Evolutionary conservation across 64 coral and sea anemone species (phyloP).

Genomic region (Pocillopora verrucosa): DNA sequence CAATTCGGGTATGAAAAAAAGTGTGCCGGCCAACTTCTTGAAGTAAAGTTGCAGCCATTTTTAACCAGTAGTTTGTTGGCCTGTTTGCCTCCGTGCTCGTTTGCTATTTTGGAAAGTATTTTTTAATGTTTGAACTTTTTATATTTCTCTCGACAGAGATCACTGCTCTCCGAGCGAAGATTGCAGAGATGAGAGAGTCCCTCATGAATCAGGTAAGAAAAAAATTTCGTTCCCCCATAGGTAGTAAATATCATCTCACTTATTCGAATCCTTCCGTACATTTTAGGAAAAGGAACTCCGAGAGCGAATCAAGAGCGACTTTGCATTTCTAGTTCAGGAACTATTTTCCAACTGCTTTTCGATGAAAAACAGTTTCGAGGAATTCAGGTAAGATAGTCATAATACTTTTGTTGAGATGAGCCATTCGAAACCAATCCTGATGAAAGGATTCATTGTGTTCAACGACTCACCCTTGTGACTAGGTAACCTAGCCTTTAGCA

Average conservation of each 20-base stretch:
- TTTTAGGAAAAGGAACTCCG: constrained; percentile 82
- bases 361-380: constrained; percentile 97
- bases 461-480: not conserved
- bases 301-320: constrained; percentile 92
- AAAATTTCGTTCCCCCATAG: not conserved
- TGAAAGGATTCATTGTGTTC: not conserved
- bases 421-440: too few species aligned
- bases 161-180: constrained; percentile 92
- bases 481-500: too few species aligned
- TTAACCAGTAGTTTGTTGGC: too few species aligned
- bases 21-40: too few species aligned
- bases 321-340: constrained; percentile 79
- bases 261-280: not conserved
- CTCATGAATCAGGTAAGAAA: constrained; percentile 78
- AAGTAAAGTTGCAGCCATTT: too few species aligned
- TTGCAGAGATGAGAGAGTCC: constrained; percentile 82
- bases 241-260: not conserved
- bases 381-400: constrained; percentile 73
- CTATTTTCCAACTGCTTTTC: constrained; percentile 93
- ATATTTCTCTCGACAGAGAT: constrained; percentile 69
- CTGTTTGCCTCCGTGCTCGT: too few species aligned
- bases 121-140: too few species aligned
- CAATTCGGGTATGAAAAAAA: too few species aligned
- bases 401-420: too few species aligned
- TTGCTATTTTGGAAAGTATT: too few species aligned